Conservation (phyloP, 2,888 invertebrate species). For the Volucella inflata region DNA sequence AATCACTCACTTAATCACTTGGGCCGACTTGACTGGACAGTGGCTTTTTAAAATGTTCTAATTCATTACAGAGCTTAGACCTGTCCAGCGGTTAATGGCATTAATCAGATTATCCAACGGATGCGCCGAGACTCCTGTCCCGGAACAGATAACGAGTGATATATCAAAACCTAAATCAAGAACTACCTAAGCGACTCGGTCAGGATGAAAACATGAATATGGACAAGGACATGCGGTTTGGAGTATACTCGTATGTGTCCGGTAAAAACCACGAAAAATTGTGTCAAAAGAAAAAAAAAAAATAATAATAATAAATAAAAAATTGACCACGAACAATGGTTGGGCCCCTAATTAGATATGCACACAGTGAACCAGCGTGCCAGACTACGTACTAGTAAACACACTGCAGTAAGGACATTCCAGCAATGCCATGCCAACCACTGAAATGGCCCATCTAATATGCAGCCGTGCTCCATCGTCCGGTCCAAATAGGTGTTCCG, state of each 20-base stretch:
- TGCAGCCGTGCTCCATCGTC: constrained; percentile 40
- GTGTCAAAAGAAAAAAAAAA: constrained; percentile 49
- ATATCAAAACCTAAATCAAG: constrained; percentile 62
- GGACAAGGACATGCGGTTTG: constrained; percentile 2
- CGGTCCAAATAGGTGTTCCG: constrained; percentile 76
- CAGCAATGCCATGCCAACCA: constrained; percentile 19
- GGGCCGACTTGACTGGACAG: too few relatives aligned
- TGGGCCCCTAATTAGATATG: constrained; percentile 72
- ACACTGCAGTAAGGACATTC: constrained; percentile 37
- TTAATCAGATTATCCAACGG: constrained; percentile 70
- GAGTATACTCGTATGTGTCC: constrained; percentile 33
- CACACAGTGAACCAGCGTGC: constrained; percentile 49
- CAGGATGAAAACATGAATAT: not conserved
- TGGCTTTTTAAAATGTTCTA: constrained; percentile 52
- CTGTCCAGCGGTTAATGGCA: constrained; percentile 55
- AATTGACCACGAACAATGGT: constrained; percentile 68
- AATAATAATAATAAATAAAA: too few relatives aligned
- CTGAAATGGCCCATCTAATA: constrained; percentile 54
- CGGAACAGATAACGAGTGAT: constrained; percentile 61
- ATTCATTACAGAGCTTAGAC: constrained; percentile 58
- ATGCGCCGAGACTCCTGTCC: constrained; percentile 54
- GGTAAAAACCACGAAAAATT: constrained; percentile 63
- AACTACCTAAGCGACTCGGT: constrained; percentile 32
- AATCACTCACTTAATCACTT: constrained; percentile 1
- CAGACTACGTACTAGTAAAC: too few relatives aligned